phyloP scores from a whole-genome alignment of 2,888 invertebrate genomes.

The Aphodius sticticus region DNA sequence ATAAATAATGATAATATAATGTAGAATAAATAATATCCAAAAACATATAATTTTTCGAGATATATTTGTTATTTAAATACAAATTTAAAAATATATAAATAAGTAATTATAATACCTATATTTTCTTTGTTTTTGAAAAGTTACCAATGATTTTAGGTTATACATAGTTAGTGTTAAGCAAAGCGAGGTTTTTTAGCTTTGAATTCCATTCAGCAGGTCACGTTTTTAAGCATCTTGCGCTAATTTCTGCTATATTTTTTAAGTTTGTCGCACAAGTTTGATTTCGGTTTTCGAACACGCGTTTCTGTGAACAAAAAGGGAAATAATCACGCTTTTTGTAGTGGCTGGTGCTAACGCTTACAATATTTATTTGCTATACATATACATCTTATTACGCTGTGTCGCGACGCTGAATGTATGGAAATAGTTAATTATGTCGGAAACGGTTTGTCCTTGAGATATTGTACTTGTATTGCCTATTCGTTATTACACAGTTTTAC shows the following conservation, averaged over 20 bases:
- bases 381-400: neutral
- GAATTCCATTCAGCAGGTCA: constrained; percentile 28
- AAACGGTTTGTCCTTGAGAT: no score
- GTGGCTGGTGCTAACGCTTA: constrained; percentile 27
- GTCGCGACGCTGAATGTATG: neutral
- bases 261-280: constrained; percentile 29
- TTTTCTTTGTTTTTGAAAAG: constrained; percentile 25
- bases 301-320: neutral
- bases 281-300: constrained; percentile 24
- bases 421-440: neutral
- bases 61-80: neutral
- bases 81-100: neutral
- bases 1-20: neutral
- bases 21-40: neutral
- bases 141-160: constrained; percentile 34
- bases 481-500: no score
- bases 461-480: no score
- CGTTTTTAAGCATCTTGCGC: constrained; percentile 28
- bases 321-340: constrained; percentile 12
- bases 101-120: neutral
- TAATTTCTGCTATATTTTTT: constrained; percentile 33
- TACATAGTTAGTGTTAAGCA: constrained; percentile 21
- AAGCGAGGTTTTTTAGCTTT: constrained; percentile 34
- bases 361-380: constrained; percentile 10
- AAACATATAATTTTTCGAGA: neutral